These are phyloP conservation scores for Propithecus perrieri DNA, from an alignment of 2,797 vertebrate genomes.

Conservation along the genomic window DNA sequence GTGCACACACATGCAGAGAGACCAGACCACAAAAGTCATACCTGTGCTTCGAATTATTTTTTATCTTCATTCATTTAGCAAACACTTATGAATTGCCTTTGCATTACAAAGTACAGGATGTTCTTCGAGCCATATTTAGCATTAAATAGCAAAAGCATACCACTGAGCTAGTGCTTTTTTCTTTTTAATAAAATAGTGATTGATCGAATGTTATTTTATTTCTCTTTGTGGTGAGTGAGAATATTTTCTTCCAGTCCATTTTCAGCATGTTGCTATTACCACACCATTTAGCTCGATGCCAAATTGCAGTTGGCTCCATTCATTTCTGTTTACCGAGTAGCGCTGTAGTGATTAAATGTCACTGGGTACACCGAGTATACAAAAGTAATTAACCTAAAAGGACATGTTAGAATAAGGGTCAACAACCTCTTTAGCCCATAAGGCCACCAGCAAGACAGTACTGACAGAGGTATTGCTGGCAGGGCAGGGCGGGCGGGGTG, in stretches of 20 bases:
- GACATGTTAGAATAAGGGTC: constrained; percentile 77
- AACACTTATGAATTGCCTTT: not conserved
- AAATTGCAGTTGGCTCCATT: constrained; percentile 65
- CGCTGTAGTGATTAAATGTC: constrained; percentile 78
- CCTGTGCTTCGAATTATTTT: not conserved
- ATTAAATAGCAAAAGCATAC: not conserved
- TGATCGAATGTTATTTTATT: constrained; percentile 38
- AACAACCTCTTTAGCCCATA: constrained; percentile 68
- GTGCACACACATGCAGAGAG: not conserved
- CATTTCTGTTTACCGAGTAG: constrained; percentile 72
- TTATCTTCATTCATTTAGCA: constrained; percentile 3
- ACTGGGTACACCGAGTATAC: constrained; percentile 72
- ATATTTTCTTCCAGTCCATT: constrained; percentile 55
- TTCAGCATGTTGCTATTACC: constrained; percentile 49
- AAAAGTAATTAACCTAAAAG: constrained; percentile 79
- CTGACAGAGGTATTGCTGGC: constrained; percentile 51
- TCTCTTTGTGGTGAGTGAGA: constrained; percentile 46
- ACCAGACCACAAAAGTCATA: not conserved
- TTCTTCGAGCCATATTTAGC: not conserved
- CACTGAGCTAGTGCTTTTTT: not conserved
- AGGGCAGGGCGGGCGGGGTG: not conserved
- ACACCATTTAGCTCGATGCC: constrained; percentile 58
- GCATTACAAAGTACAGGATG: not conserved
- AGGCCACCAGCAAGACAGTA: constrained; percentile 28
- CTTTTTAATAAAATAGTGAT: constrained; percentile 59